Percentiles rank a stretch among this genome's conserved stretches.
These are phyloP conservation scores for Betta splendens DNA, from an alignment of 2,797 vertebrate species.

Conservation along the genomic window DNA sequence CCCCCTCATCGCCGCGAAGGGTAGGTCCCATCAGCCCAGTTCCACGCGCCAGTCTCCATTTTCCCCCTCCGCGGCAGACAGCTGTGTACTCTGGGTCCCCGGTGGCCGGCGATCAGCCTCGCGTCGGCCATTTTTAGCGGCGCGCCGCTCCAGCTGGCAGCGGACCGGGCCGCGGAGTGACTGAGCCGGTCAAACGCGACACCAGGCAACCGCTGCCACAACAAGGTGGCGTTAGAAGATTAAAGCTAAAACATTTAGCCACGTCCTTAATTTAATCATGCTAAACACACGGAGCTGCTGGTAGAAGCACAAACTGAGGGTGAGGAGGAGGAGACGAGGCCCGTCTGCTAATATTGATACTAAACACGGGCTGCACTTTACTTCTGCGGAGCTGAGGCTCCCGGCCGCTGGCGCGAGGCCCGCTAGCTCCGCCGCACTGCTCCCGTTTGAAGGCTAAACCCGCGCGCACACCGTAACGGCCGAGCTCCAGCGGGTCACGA, in stretches of 20 bases:
- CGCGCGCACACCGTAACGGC: conserved; percentile 10
- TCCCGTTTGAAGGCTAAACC: conserved; percentile 46
- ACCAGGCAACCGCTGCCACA: not conserved
- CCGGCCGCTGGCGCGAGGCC: conserved; percentile 71
- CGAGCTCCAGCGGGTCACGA: conserved; percentile 21
- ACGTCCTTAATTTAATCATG: too few relatives aligned
- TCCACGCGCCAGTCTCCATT: conserved; percentile 56
- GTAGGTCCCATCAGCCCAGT: conserved; percentile 73
- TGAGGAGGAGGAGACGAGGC: conserved; percentile 37
- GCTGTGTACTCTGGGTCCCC: conserved; percentile 67
- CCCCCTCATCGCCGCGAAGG: conserved; percentile 19
- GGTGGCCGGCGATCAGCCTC: conserved; percentile 63
- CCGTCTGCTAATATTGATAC: conserved; percentile 49
- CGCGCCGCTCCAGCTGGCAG: conserved; percentile 65
- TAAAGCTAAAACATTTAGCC: too few relatives aligned
- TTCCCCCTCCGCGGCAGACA: conserved; percentile 63
- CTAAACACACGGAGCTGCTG: conserved; percentile 51
- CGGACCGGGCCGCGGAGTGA: conserved; percentile 55
- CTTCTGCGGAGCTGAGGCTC: conserved; percentile 70
- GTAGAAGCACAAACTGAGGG: conserved; percentile 16
- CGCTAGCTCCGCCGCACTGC: conserved; percentile 36
- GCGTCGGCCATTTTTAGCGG: conserved; percentile 72
- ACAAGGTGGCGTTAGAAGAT: not conserved
- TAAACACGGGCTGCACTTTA: conserved; percentile 59
- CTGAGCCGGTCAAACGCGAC: conserved; percentile 53